phyloP scores from a whole-genome alignment of 2,113 vertebrate species.

The Clarias batrachus region DNA sequence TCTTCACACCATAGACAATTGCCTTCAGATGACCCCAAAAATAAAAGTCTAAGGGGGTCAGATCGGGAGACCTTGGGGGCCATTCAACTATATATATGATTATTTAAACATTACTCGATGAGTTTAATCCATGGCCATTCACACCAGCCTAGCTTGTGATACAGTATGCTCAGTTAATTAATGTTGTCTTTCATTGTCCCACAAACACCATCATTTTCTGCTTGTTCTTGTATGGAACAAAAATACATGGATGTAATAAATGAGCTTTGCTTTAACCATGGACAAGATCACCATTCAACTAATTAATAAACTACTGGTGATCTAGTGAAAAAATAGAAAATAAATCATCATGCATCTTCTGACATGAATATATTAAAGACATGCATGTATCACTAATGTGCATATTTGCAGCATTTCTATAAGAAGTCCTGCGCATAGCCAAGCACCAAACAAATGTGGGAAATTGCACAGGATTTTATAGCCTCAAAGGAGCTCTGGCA shows the following conservation, averaged over 20 bases:
- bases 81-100: too few species aligned
- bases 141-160: neutral
- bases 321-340: neutral
- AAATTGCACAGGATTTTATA: slow-evolving; percentile 65
- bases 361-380: neutral
- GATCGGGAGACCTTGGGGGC: too few species aligned
- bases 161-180: neutral
- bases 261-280: neutral
- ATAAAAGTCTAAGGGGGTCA: too few species aligned
- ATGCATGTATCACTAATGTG: neutral
- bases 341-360: neutral
- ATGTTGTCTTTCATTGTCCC: neutral
- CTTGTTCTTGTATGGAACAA: neutral
- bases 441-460: slow-evolving; percentile 60
- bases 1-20: too few species aligned
- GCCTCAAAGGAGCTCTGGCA: slow-evolving; percentile 67
- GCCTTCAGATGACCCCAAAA: too few species aligned
- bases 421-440: slow-evolving; percentile 45
- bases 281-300: neutral
- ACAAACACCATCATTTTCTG: neutral
- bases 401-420: slow-evolving; percentile 14
- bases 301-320: neutral
- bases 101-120: neutral
- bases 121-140: neutral
- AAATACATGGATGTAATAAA: neutral